Evolutionary conservation across 2,113 vertebrate genomes (phyloP).

Genomic region (Xiphophorus hellerii): DNA sequence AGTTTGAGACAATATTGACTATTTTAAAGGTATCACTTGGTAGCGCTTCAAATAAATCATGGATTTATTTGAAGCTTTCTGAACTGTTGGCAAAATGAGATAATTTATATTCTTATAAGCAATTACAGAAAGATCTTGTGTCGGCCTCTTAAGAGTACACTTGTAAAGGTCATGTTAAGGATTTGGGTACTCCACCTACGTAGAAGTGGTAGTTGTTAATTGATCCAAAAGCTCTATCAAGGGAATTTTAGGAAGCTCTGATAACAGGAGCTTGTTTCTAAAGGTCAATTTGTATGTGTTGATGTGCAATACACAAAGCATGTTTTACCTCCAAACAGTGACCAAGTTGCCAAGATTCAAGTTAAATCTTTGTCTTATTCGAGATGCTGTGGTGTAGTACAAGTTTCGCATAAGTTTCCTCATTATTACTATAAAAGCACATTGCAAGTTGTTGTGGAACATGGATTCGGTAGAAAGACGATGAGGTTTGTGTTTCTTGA

Average conservation of each 20-base stretch:
- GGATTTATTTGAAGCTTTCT: too few species aligned
- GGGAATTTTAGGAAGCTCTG: neutral
- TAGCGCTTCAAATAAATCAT: too few species aligned
- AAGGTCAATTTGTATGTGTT: neutral
- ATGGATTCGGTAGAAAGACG: neutral
- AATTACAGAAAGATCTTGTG: too few species aligned
- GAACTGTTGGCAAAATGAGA: too few species aligned
- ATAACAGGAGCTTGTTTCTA: neutral
- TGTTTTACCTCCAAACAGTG: neutral
- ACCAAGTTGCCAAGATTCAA: neutral
- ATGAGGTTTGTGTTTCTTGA: neutral
- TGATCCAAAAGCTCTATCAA: neutral
- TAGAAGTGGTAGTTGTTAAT: neutral
- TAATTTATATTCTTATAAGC: too few species aligned
- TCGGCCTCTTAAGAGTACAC: too few species aligned
- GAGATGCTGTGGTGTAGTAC: too few species aligned
- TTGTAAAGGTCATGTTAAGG: too few species aligned
- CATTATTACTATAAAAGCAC: neutral
- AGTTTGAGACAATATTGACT: too few species aligned
- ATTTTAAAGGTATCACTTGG: too few species aligned
- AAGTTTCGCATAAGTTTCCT: neutral
- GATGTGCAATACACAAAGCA: neutral
- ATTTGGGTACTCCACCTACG: too few species aligned
- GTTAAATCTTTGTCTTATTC: neutral
- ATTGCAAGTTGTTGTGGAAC: neutral